Evolutionary conservation across 2,797 vertebrate species (phyloP), one percentile per base, ranked within the genome.

Genomic region (Enteromius anoplus): DNA sequence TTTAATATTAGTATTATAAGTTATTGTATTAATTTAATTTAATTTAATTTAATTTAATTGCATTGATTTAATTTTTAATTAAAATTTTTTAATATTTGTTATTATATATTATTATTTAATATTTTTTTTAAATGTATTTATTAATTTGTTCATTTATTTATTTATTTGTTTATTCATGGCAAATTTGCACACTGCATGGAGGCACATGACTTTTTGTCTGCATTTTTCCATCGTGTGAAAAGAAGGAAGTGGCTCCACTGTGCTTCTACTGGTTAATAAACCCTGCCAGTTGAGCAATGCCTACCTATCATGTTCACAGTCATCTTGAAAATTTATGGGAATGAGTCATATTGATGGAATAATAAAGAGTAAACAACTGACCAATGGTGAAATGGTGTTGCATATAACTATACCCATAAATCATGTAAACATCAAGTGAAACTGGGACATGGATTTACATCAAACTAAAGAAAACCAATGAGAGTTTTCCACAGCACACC

Each of bases 401-500:
- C 1, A 5, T 53, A 53, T 45, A 29, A 76, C 55, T 76, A 2
- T 62, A 76, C 3, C 55, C 55, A 19, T 62, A 62, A 10, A 62
- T 76, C 37, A 26, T 40, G 55, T 21, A 45, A 26, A 21, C 23
- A 26, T 29, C 55, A 62, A 73, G 29, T 26, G n/a, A 76, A 76
- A 77, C 75, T 45, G 53, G 75, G 53, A 23, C 55, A 60, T 62
- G 75, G 11, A 40, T 62, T 76, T 45, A 14, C n/a, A 76, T 45
- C 17, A 23, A 76, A 60, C 37, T 26, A 62, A 40, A 29, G 45
- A 76, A 51, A 75, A 58, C 37, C 75, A 77, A 40, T 45, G 37
- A 77, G 53, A 45, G n/a, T 77, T 42, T 23, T 62, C 55, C 55
- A 60, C 23, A 37, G 1, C n/a, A 42, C 55, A 60, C 75, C 75